Base-by-base conservation (phyloP, 2,797 vertebrate species). In the Gymnodraco acuticeps region DNA sequence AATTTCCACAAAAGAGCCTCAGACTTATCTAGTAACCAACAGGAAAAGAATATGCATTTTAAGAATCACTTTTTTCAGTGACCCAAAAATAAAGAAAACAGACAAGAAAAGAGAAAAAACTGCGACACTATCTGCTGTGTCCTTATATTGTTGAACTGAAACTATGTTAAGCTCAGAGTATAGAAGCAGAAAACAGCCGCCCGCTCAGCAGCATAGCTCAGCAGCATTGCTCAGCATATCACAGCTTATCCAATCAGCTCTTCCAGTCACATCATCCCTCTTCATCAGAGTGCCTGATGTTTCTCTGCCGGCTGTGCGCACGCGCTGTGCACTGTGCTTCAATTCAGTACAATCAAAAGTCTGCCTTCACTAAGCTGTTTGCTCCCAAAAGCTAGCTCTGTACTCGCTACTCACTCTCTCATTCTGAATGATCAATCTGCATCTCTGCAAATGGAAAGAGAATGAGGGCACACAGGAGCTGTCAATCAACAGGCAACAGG, bases 371-470 rank as follows among this genome's bases (percentile, higher is more conserved):
- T 89, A 61, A 81, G 80, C 81, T 83, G 76, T 64, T 75, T 77
- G 75, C 77, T 75, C 52, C 78, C 58, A 67, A 82, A 87, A 93
- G 85, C 87, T 85, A 87, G 85, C 86, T 81, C 78, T 89, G 84
- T 88, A 90, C 81, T 77, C 82, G 56, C 87, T 94, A 93, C 92
- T 94, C 92, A 94, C 92, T 93, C 93, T 86, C 92, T 94, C 90
- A 89, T 92, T 87, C 83, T 91, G 81, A 90, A 91, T 85, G 92
- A 95, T 95, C 87, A 88, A 86, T 92, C 93, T 90, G 90, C 93
- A 95, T 92, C 91, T 92, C 92, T 95, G 88, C 55, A 93, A 92
- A 68, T 89, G 71, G 93, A 92, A 93, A 93, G 76, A 93, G 59
- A 91, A 82, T 75, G 86, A 61, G 78, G 70, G 73, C 83, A 90